Base-by-base conservation (phyloP, 2,113 vertebrate genomes). In the Trinectes maculatus region DNA sequence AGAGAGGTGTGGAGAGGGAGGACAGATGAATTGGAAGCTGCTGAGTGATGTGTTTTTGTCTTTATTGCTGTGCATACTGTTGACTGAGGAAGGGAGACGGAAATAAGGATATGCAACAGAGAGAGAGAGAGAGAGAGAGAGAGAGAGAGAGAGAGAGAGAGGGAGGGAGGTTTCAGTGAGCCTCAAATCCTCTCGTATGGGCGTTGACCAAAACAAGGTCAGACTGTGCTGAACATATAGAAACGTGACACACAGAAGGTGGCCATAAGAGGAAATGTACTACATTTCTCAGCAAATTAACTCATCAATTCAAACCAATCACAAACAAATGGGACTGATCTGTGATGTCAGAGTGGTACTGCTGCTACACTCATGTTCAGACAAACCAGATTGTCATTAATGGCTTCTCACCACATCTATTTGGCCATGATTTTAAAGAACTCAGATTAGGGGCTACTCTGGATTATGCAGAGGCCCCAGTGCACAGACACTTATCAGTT, bases 401-500 rank as follows among this genome's bases (percentile, higher is more conserved):
- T 53, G 33, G 58, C 61, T 73, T 71, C 74, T 61, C 57, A 36
- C 58, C 61, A 60, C 67, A 77, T 83, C 70, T 73, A 86, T 88
- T 87, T 84, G 55, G 72, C 60, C 48, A 48, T 73, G 62, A 81
- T 85, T 90, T 90, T 75, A 86, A 85, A 89, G 72, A 84, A 74
- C 71, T 80, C 84, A 88, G 89, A 92, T 92, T 90, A 87, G 69
- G 88, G 83, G 90, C 91, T 91, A 92, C 90, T 87, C 85, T 89
- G 89, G 91, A 91, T 93, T 92, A 92, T 92, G 91, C 91, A 91
- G 89, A 93, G 80, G 85, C 85, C 80, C 79, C 84, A 60, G 71
- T 77, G 80, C 85, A 88, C 74, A 91, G 87, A 89, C 79, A 89
- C 93, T 93, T 93, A 94, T 93, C 92, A 80, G 81, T 90, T 92